Evolutionary conservation across 2,888 invertebrate genomes (phyloP).

Genomic region (Pheosia gnoma): DNA sequence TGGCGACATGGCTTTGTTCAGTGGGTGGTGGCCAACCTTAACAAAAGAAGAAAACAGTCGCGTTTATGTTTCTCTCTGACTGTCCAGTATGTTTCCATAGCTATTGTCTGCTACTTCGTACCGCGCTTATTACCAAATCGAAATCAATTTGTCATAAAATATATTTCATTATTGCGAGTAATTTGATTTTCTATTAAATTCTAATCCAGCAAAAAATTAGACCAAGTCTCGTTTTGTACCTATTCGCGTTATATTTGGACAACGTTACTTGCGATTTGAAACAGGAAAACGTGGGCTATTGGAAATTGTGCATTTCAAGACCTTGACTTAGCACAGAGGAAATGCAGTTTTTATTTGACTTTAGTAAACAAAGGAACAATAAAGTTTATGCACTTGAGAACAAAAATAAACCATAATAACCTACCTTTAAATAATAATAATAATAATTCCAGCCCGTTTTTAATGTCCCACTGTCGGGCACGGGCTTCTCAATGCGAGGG

Average conservation of each 20-base stretch:
- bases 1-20: too few relatives aligned
- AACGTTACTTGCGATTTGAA: neutral
- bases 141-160: conserved; percentile 10
- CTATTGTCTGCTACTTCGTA: conserved; percentile 4
- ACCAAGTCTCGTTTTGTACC: neutral
- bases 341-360: conserved; percentile 7
- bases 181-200: conserved; percentile 8
- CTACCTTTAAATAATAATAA: neutral
- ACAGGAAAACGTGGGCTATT: conserved; percentile 1
- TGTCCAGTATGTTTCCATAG: conserved; percentile 1
- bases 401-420: neutral
- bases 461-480: too few relatives aligned
- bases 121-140: conserved; percentile 10
- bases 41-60: neutral
- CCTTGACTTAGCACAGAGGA: conserved; percentile 1
- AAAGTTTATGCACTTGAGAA: neutral
- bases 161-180: conserved; percentile 5
- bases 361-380: neutral
- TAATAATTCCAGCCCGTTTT: neutral
- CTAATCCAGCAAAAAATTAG: conserved; percentile 4
- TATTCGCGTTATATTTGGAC: conserved; percentile 3
- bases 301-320: neutral
- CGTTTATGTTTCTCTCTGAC: neutral
- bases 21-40: too few relatives aligned
- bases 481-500: too few relatives aligned